phyloP scores from a whole-genome alignment of 2,888 invertebrate genomes.

The Mesorhabditis belari region DNA sequence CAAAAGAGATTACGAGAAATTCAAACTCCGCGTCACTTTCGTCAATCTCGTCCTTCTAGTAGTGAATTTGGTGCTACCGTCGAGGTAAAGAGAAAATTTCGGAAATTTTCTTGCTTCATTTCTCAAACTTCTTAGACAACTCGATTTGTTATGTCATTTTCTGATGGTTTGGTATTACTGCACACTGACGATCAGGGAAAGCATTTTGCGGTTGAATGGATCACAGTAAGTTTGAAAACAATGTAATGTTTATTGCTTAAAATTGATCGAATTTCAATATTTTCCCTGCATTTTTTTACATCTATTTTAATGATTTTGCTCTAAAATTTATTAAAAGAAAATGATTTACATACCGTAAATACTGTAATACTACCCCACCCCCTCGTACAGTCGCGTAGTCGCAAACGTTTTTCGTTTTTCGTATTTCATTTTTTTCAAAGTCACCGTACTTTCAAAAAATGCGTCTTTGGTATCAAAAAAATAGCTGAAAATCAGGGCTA shows the following conservation, averaged over 20 bases:
- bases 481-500: too few species aligned
- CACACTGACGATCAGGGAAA: conserved; percentile 93
- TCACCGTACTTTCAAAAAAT: too few species aligned
- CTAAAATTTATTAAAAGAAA: too few species aligned
- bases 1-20: conserved; percentile 98
- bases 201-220: conserved; percentile 93
- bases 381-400: too few species aligned
- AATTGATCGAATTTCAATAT: neutral
- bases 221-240: conserved; percentile 62
- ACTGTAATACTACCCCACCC: too few species aligned
- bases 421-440: too few species aligned
- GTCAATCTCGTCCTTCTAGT: conserved; percentile 8
- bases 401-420: too few species aligned
- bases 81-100: conserved; percentile 7
- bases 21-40: conserved; percentile 83
- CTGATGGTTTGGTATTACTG: conserved; percentile 98
- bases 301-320: too few species aligned
- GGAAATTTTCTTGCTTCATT: neutral
- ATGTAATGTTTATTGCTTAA: neutral
- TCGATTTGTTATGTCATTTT: conserved; percentile 65
- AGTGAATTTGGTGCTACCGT: conserved; percentile 11
- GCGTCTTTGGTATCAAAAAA: too few species aligned
- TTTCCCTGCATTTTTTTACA: too few species aligned
- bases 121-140: conserved; percentile 52
- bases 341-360: too few species aligned